Evolutionary conservation across 1,140 invertebrate genomes (phyloP).

Genomic region (Megathymus violae): DNA sequence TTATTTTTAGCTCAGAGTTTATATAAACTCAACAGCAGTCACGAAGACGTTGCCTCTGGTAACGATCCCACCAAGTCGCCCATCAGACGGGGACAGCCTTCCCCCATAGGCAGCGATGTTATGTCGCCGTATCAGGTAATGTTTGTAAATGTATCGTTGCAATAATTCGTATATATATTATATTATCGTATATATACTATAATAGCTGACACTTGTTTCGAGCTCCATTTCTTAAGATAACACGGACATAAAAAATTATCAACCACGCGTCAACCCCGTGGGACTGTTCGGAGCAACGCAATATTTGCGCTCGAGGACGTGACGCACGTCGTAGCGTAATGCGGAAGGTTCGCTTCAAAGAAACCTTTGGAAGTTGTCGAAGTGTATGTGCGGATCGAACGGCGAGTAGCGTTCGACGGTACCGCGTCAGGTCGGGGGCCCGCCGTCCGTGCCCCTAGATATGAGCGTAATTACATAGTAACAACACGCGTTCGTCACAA

Average conservation of each 20-base stretch:
- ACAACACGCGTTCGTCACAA: not conserved
- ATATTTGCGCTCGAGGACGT: not conserved
- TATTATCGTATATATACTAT: no score
- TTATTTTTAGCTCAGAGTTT: slow-evolving; percentile 74
- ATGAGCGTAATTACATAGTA: slow-evolving; percentile 1
- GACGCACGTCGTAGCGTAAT: not conserved
- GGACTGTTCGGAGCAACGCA: not conserved
- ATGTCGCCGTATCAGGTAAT: slow-evolving; percentile 75
- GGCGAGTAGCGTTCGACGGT: not conserved
- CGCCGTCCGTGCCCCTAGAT: slow-evolving; percentile 14
- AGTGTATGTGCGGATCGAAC: no score
- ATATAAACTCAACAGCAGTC: slow-evolving; percentile 69
- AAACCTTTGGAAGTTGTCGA: not conserved
- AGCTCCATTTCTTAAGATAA: slow-evolving; percentile 11
- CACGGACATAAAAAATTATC: slow-evolving; percentile 19
- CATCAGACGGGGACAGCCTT: slow-evolving; percentile 59
- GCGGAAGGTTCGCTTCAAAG: not conserved
- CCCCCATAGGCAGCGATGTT: slow-evolving; percentile 69
- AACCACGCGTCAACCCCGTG: slow-evolving; percentile 27
- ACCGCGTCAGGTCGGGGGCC: not conserved
- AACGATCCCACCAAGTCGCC: slow-evolving; percentile 63
- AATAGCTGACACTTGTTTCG: not conserved
- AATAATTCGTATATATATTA: slow-evolving; percentile 12
- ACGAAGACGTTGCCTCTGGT: slow-evolving; percentile 51
- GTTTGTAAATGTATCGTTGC: not conserved